A percentile compares a stretch with the other conserved stretches of the same genome.
Conservation (phyloP, 2,888 invertebrate genomes). For the Archaeoteleia sp. region DNA sequence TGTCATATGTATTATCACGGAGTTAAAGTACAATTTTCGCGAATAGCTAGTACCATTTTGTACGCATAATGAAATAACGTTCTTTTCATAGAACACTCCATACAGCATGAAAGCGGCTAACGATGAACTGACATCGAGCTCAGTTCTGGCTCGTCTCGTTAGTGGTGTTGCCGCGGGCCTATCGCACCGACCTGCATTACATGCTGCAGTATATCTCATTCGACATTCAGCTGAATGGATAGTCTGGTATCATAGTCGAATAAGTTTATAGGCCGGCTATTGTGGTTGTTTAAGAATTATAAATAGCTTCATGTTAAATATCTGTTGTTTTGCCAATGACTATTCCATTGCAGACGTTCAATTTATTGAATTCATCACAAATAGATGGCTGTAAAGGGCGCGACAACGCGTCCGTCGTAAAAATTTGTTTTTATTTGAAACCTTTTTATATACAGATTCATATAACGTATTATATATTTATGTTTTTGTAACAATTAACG, state of each 20-base stretch:
- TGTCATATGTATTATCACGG: slow-evolving; percentile 32
- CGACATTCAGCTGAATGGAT: slow-evolving; percentile 48
- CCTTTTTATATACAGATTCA: too few relatives aligned
- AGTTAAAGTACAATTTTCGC: slow-evolving; percentile 43
- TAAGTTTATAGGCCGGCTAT: slow-evolving; percentile 47
- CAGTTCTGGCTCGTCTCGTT: slow-evolving; percentile 50
- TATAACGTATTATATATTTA: too few relatives aligned
- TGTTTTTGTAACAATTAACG: too few relatives aligned
- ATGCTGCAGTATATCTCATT: slow-evolving; percentile 50
- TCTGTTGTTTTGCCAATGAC: slow-evolving; percentile 9
- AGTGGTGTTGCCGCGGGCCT: slow-evolving; percentile 53
- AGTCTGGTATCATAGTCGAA: slow-evolving; percentile 47
- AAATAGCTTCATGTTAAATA: slow-evolving; percentile 32
- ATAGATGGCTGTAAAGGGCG: too few relatives aligned
- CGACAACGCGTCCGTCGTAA: too few relatives aligned
- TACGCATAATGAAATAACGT: slow-evolving; percentile 51
- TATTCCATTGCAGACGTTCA: too few relatives aligned
- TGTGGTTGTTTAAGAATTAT: slow-evolving; percentile 33
- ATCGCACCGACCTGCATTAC: slow-evolving; percentile 51
- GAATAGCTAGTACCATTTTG: slow-evolving; percentile 49
- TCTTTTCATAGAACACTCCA: slow-evolving; percentile 52
- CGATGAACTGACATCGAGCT: slow-evolving; percentile 51
- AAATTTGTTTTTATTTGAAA: too few relatives aligned
- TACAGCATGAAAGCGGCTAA: slow-evolving; percentile 50
- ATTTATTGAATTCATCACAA: too few relatives aligned